A percentile compares a stretch with the other conserved stretches of the same genome.
Evolutionary conservation across 2,888 invertebrate genomes (phyloP).

Genomic region (Tupiocoris notatus): DNA sequence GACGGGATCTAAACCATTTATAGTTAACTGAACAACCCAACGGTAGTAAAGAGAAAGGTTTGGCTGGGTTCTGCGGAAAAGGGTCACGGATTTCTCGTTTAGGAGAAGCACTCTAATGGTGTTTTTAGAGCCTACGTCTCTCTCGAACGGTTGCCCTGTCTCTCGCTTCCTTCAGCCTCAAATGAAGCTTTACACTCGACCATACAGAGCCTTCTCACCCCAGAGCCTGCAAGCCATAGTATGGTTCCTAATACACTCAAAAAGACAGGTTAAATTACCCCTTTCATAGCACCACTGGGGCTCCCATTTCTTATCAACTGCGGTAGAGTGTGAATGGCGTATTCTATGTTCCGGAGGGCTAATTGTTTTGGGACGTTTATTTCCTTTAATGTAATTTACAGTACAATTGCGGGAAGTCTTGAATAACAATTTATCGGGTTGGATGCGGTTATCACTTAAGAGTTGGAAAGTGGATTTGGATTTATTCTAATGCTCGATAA

Average conservation of each 20-base stretch:
- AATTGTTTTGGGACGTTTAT: neutral
- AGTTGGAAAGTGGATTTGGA: no score
- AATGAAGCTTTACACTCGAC: constrained; percentile 35
- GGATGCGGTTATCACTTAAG: neutral
- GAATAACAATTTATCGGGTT: neutral
- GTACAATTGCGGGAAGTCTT: neutral
- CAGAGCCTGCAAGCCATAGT: neutral
- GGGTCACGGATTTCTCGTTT: neutral
- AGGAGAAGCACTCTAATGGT: constrained; percentile 20
- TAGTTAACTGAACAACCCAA: constrained; percentile 6
- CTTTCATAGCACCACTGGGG: neutral
- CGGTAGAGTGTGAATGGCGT: neutral
- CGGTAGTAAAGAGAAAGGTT: neutral
- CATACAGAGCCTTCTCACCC: constrained; percentile 9
- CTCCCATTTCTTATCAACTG: constrained; percentile 7
- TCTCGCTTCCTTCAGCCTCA: constrained; percentile 4
- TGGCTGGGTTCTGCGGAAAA: neutral
- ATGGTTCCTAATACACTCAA: constrained; percentile 19
- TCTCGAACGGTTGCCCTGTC: neutral
- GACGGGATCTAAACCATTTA: constrained; percentile 11
- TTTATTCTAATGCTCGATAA: no score
- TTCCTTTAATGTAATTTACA: neutral
- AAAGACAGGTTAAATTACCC: constrained; percentile 35
- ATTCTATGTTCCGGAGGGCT: neutral
- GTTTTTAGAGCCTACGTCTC: constrained; percentile 24